Base-by-base conservation (phyloP, 2,797 vertebrate genomes). In the Trematomus bernacchii region DNA sequence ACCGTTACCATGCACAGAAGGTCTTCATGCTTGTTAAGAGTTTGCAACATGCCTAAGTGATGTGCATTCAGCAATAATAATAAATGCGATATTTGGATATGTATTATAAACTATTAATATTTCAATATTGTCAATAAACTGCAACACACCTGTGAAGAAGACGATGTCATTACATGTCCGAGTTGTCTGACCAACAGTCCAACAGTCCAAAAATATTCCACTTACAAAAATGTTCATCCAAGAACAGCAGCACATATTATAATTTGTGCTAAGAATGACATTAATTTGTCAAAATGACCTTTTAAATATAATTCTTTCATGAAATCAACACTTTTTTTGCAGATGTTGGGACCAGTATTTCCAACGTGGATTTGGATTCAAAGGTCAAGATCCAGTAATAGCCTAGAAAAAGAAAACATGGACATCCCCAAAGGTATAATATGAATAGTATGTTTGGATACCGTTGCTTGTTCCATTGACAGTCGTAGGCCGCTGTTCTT, bases 1-100 rank as follows among this genome's bases (percentile, higher is more conserved):
- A 51, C 51, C 15, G 12, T 68, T 37, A 30, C 58, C 70, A 51
- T 37, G 66, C 44, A 23, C 66, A 52, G 53, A 11, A 3, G 53
- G 53, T 52, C 71, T 33, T 18, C 33, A 8, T 33, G 60, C 37
- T 57, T 19, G 6, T 37, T 37, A 19, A 30, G 48, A 53, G 27
- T 15, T 54, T 16, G 54, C 50, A 27, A 57, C 51, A 53, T 19
- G 33, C 40, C 46, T 48, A n/a, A 23, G n/a, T 8, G 2, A 3
- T 2, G 10, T 18, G 57, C 18, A 40, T 57, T 6, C 23, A n/a
- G 10, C 18, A 15, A 10, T 14, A 21, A 23, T 30, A 15, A 10
- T 50, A 44, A 19, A 12, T 42, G 42, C 0, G 11, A 53, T 18
- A 21, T 60, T 60, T 12, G 2, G 54, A 60, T 1, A 0, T 2